Base-by-base conservation (phyloP, 2,888 invertebrate genomes). In the Flexamia atlantica region DNA sequence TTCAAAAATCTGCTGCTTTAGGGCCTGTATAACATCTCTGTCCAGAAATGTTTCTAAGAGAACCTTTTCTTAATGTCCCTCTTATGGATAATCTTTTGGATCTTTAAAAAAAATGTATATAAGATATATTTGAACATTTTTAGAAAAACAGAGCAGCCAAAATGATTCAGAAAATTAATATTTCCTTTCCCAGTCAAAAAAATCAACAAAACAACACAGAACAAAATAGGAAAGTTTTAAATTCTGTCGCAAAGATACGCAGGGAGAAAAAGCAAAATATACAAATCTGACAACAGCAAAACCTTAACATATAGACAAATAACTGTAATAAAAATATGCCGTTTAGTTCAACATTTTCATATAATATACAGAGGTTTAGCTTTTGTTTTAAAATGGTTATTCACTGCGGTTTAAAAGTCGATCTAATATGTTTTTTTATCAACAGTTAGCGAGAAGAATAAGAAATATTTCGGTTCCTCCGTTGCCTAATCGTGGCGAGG, bases 361-460 rank as follows among this genome's bases (percentile, higher is more conserved):
- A 28, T 28, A 64, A 28, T 28, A 64, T 64, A 64, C 64, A 64
- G 64, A 20, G 30, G 28, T 53, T 53, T 23, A 53, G 53, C 53
- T 53, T 53, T 23, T 53, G 20, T 23, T 28, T 64, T 64, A 64
- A 64, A 64, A 64, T 28, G 23, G 12, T 64, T 28, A 53, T 28
- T 64, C 64, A 64, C 30, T 28, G 64, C 12, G 30, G 53, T 64
- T 64, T 64, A 64, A 64, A 64, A 64, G 64, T 64, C 12, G 17
- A 28, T 30, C 64, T 64, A 64, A 53, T 53, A 3, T 64, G 30
- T 28, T 28, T 64, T 64, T 28, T 64, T 14, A 64, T 64, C 64
- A 64, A 64, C 64, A 64, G 64, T 64, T 64, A 64, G 64, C 64
- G 64, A 64, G 64, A 64, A 64, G 25, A 64, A 4, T 28, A 28